Base-by-base conservation (phyloP, 2,888 invertebrate species). In the Stictocephala bisonia region DNA sequence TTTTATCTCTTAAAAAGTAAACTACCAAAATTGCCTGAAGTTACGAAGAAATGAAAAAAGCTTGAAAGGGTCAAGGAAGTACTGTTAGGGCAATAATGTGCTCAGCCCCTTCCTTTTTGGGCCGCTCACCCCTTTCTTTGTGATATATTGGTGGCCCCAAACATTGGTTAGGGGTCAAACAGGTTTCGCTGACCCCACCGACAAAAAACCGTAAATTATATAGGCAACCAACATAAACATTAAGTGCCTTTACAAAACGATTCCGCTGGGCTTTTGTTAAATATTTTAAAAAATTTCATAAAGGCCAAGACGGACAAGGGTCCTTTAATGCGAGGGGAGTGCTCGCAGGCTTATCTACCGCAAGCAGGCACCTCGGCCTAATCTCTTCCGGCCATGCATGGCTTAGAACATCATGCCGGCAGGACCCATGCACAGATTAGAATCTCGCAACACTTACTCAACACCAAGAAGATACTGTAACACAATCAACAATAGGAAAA, bases 131-230 rank as follows among this genome's bases (percentile, higher is more conserved):
- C 60, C 40, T 60, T 27, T 27, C 64, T 64, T 64, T 64, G 44
- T 64, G 64, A 64, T 64, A 41, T 64, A 64, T 64, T 26, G 64
- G 22, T 56, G 64, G 60, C 40, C 64, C 64, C 44, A 64, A 64
- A 64, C 64, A 64, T 64, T 64, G 64, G 64, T 64, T 64, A 64
- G 64, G 64, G 64, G 7, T 44, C 41, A 64, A 64, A 44, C 64
- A 44, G 64, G 64, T 64, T 64, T 18, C 44, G 27, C 64, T 64
- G 64, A 64, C 60, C 64, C 60, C 27, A 40, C 6, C 69, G 29
- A 50, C 58, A 53, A 75, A 77, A 77, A 75, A 77, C 71, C 75
- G 77, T 74, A 77, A 77, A 77, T 77, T 77, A 77, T 77, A 77
- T 77, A 64, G 64, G 64, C 64, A 64, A 75, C 76, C 76, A 77